These are phyloP conservation scores for Coreoperca whiteheadi DNA, from an alignment of 2,113 vertebrate genomes.

Conservation along the genomic window DNA sequence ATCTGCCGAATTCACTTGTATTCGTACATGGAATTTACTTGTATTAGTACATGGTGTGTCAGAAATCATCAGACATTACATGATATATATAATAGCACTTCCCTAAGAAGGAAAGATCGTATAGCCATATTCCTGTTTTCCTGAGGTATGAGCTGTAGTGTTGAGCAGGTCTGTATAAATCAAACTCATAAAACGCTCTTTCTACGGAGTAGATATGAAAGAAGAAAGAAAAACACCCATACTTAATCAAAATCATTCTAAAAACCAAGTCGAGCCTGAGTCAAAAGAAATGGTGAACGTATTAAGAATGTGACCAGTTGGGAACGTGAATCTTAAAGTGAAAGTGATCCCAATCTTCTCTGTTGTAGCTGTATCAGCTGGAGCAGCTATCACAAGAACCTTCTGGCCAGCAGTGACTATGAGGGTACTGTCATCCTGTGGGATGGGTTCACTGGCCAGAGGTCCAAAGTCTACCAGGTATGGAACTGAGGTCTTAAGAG, in stretches of 20 bases:
- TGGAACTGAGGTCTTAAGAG: neutral
- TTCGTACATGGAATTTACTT: no score
- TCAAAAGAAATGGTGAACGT: neutral
- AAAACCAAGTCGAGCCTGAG: neutral
- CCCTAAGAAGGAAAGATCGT: neutral
- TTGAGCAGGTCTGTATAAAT: neutral
- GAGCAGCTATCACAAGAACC: constrained; percentile 99
- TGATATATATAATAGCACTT: no score
- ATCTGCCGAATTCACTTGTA: neutral
- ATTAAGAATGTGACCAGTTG: neutral
- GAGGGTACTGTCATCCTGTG: constrained; percentile 99
- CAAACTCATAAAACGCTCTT: neutral
- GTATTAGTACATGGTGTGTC: no score
- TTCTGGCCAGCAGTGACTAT: constrained; percentile 98
- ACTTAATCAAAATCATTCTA: neutral
- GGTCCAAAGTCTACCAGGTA: constrained; percentile 99
- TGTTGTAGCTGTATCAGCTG: constrained; percentile 98
- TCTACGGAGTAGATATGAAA: neutral
- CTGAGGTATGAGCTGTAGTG: no score
- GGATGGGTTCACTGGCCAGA: constrained; percentile 98
- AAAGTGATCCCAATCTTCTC: neutral
- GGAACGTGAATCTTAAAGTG: neutral
- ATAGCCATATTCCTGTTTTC: neutral
- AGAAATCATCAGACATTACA: no score
- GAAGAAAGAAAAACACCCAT: no score